These are phyloP conservation scores for Etheostoma spectabile DNA, from an alignment of 2,113 vertebrate species.

Conservation along the genomic window DNA sequence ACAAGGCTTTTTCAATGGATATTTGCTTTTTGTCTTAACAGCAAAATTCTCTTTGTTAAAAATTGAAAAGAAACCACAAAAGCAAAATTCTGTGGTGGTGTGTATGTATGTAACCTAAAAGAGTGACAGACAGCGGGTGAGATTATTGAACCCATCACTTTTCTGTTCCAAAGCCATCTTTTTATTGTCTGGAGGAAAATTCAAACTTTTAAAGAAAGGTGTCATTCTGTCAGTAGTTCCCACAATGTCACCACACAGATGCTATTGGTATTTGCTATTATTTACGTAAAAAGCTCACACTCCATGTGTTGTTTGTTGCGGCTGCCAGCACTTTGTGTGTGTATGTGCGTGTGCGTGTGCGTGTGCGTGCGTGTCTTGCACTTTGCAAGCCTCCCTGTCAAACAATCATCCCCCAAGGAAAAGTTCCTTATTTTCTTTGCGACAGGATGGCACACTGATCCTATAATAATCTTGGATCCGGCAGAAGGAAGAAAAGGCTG, in stretches of 20 bases:
- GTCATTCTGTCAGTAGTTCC: constrained; percentile 1
- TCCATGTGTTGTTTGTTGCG: background rate
- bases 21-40: background rate
- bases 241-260: constrained; percentile 2
- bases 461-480: constrained; percentile 33
- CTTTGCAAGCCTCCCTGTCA: constrained; percentile 27
- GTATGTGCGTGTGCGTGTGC: constrained; percentile 7
- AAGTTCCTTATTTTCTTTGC: constrained; percentile 13
- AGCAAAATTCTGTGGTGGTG: background rate
- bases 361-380: background rate
- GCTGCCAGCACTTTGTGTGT: background rate
- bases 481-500: constrained; percentile 34
- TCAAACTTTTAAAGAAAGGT: background rate
- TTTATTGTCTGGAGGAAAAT: background rate
- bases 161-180: constrained; percentile 3
- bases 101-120: background rate
- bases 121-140: background rate
- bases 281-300: constrained; percentile 3
- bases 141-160: background rate
- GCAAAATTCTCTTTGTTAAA: background rate
- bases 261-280: background rate
- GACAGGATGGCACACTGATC: constrained; percentile 30
- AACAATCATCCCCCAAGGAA: constrained; percentile 26
- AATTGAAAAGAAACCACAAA: background rate
- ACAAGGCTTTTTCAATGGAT: background rate